A percentile compares a stretch with the other conserved stretches of the same genome.
Evolutionary conservation across 2,113 vertebrate species (phyloP).

Genomic region (Odobenus rosmarus): DNA sequence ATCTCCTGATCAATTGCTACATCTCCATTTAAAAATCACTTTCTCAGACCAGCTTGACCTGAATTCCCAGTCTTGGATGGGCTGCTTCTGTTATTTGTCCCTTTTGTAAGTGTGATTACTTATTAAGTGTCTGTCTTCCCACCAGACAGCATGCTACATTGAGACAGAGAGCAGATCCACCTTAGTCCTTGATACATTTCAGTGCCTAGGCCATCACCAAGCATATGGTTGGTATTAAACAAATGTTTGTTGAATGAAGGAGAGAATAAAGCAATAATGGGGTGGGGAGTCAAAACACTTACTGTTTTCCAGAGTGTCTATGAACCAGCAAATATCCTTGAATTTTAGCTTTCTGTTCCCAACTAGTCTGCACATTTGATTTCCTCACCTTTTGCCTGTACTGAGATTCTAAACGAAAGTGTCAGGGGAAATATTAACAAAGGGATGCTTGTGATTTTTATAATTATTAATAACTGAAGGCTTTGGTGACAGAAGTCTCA

Average conservation of each 20-base stretch:
- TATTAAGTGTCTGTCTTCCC: neutral
- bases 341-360: neutral
- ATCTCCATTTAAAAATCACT: neutral
- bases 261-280: neutral
- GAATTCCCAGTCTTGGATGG: neutral
- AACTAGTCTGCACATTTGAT: neutral
- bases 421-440: constrained; percentile 42
- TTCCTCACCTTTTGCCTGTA: constrained; percentile 3
- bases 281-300: neutral
- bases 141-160: neutral
- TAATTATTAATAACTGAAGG: constrained; percentile 54
- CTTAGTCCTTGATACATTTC: neutral
- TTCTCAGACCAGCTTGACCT: neutral
- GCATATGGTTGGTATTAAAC: neutral
- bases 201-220: neutral
- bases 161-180: neutral
- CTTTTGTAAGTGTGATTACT: neutral
- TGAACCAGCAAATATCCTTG: neutral
- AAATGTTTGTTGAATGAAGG: neutral
- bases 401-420: constrained; percentile 59
- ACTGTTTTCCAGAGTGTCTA: neutral
- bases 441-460: constrained; percentile 42
- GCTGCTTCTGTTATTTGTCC: neutral
- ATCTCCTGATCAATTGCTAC: neutral
- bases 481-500: constrained; percentile 26